Base-by-base conservation (phyloP, 2,797 vertebrate species). In the Alectoris magna region DNA sequence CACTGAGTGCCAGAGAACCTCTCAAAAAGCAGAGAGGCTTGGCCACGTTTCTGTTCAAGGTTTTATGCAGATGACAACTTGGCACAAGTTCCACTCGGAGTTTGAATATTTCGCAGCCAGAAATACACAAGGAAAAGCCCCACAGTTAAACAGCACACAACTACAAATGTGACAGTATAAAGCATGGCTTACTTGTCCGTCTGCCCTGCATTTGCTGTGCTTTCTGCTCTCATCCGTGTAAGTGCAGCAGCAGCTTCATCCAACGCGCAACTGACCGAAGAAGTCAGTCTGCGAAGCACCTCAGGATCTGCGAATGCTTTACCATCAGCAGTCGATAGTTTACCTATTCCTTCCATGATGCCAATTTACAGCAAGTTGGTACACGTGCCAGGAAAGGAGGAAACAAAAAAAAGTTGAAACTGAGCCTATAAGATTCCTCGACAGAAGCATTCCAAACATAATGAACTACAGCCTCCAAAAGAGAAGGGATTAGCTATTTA, bases 211-310 rank as follows among this genome's bases (percentile, higher is more conserved):
- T 74, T 98, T 5, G 97, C 97, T 71, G 98, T 98, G 97, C 98
- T 98, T 93, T 98, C 98, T 3, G 98, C 98, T 96, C 98, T 98
- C 98, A 98, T 98, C 14, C 98, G 98, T 44, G 98, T 98, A 59
- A 98, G 98, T 29, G 98, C 98, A 86, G 98, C 98, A 56, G 98
- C 98, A 91, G 98, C 98, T 97, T 98, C 98, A 97, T 98, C 98
- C 98, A 98, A 96, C 58, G 98, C 98, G 90, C 98, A 98, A 80
- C 98, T 98, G 93, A 98, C 98, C 60, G 98, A 98, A 2, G 98
- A 98, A 1, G 98, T 98, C 94, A 98, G 93, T 84, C 98, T 98
- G 94, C 98, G 98, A 19, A 98, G 98, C 89, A 98, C 98, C 96
- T 98, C 98, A 27, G 98, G 98, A 67, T 98, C 98, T 34, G 98